Conservation (phyloP, 2,888 invertebrate genomes). For the Dromius quadrimaculatus region DNA sequence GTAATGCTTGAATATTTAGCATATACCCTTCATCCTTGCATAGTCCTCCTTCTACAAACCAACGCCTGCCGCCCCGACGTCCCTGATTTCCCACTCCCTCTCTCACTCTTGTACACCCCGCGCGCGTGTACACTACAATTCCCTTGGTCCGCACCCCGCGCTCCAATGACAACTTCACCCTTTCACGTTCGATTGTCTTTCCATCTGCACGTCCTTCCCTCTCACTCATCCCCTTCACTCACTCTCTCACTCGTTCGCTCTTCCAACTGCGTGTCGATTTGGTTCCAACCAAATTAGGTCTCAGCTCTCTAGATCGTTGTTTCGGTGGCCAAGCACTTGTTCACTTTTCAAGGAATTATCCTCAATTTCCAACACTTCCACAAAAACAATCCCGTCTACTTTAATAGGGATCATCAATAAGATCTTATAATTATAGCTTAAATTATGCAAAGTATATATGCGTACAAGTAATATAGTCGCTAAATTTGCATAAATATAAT, state of each 20-base stretch:
- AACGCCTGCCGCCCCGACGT: conserved; percentile 63
- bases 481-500: conserved; percentile 32
- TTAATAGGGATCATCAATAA: conserved; percentile 3
- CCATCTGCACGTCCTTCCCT: conserved; percentile 30
- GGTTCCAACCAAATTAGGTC: conserved; percentile 27
- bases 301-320: conserved; percentile 19
- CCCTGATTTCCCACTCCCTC: conserved; percentile 60
- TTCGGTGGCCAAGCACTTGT: conserved; percentile 12
- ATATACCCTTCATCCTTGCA: conserved; percentile 66
- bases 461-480: neutral
- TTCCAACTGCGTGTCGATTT: neutral
- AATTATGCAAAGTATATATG: conserved; percentile 24
- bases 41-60: conserved; percentile 66
- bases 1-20: conserved; percentile 73
- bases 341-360: neutral
- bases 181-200: conserved; percentile 55
- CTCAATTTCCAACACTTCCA: neutral
- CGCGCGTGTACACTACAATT: conserved; percentile 59
- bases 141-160: conserved; percentile 50
- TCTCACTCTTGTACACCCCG: conserved; percentile 62
- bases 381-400: neutral
- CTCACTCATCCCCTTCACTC: neutral
- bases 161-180: conserved; percentile 52
- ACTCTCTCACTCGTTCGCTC: neutral
- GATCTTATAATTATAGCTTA: conserved; percentile 7